Evolutionary conservation across 2,888 invertebrate genomes (phyloP).

Genomic region (Pandemis heparana): DNA sequence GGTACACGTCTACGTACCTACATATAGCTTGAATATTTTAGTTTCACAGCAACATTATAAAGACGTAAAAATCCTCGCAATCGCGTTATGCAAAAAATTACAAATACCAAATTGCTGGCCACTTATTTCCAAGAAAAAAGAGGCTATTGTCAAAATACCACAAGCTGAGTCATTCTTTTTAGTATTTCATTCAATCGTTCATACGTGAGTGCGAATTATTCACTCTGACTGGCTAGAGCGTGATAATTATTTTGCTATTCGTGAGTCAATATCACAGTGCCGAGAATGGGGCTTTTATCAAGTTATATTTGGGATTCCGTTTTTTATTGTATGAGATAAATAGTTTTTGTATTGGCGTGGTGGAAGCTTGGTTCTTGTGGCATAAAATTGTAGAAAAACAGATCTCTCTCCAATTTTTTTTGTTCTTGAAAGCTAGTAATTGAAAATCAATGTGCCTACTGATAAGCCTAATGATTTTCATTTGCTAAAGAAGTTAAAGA

Average conservation of each 20-base stretch:
- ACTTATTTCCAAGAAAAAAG: conserved; percentile 44
- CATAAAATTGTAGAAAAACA: too few relatives aligned
- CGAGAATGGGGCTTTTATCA: conserved; percentile 33
- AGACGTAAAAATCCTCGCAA: neutral
- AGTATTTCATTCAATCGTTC: conserved; percentile 50
- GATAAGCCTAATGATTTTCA: too few relatives aligned
- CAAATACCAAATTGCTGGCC: conserved; percentile 38
- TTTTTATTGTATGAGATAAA: too few relatives aligned
- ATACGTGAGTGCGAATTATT: conserved; percentile 46
- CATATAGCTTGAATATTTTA: neutral
- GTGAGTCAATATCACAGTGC: conserved; percentile 22
- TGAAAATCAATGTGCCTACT: too few relatives aligned
- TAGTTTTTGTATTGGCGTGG: too few relatives aligned
- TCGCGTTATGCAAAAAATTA: conserved; percentile 13
- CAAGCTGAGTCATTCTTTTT: conserved; percentile 55
- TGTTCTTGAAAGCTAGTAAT: too few relatives aligned
- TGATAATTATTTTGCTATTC: conserved; percentile 42
- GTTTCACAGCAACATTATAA: neutral
- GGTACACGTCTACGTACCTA: too few relatives aligned
- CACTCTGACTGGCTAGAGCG: conserved; percentile 26
- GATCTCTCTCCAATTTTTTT: too few relatives aligned
- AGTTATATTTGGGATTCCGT: conserved; percentile 33
- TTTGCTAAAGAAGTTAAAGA: too few relatives aligned
- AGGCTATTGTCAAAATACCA: conserved; percentile 44
- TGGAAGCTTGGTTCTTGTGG: too few relatives aligned